Percentiles rank a stretch among this genome's conserved stretches.
Evolutionary conservation across 2,797 vertebrate species (phyloP).

Genomic region (Lophius americanus): DNA sequence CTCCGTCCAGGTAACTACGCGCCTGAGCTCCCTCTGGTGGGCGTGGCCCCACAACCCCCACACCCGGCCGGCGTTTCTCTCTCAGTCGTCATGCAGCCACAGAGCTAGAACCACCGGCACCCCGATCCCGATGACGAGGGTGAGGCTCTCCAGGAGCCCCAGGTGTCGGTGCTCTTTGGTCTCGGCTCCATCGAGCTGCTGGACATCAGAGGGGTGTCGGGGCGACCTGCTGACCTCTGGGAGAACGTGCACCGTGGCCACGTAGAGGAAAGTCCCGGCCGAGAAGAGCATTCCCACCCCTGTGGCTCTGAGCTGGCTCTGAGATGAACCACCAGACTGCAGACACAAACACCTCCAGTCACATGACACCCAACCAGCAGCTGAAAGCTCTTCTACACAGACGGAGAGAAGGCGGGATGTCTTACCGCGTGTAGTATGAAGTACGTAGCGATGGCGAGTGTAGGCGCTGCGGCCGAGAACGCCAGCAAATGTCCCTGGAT

Average conservation of each 20-base stretch:
- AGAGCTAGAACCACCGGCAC: conserved; percentile 76
- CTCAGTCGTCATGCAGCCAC: conserved; percentile 73
- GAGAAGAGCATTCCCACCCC: conserved; percentile 84
- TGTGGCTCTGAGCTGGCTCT: conserved; percentile 71
- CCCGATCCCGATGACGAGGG: conserved; percentile 77
- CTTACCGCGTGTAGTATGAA: conserved; percentile 74
- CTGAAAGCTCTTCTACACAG: not conserved
- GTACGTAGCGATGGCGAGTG: conserved; percentile 78
- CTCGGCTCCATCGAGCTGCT: conserved; percentile 35
- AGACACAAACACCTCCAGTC: conserved; percentile 33
- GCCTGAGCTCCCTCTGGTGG: no score
- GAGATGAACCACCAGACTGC: conserved; percentile 70
- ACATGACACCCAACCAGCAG: not conserved
- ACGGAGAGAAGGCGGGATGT: not conserved
- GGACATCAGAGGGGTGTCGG: conserved; percentile 23
- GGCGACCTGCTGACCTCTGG: conserved; percentile 76
- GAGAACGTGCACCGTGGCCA: conserved; percentile 79
- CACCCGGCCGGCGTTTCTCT: not conserved
- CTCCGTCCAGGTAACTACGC: no score
- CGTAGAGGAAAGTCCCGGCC: conserved; percentile 82
- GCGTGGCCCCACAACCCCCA: no score
- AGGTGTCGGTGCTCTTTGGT: conserved; percentile 53
- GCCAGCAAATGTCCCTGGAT: conserved; percentile 79
- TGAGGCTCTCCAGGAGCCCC: conserved; percentile 77
- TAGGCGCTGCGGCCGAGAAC: conserved; percentile 79